These are phyloP conservation scores for Episyrphus balteatus DNA, from an alignment of 1,140 invertebrate genomes.

Conservation along the genomic window DNA sequence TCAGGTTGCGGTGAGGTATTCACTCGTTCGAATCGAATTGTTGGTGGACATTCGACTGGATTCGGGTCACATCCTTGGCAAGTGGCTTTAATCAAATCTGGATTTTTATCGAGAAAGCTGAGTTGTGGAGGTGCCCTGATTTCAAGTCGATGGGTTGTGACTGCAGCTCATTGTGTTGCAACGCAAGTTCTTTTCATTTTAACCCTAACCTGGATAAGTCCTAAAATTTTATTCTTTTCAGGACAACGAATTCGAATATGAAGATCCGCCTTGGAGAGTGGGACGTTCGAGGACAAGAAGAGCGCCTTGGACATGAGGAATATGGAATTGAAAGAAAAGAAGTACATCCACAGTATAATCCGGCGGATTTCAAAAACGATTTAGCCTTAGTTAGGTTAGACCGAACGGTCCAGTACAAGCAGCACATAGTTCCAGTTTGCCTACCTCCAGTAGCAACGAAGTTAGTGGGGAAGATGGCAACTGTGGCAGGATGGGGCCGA, in stretches of 20 bases:
- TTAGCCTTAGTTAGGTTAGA: constrained; percentile 74
- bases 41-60: constrained; percentile 79
- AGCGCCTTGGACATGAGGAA: constrained; percentile 76
- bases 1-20: constrained; percentile 79
- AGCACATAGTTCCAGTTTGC: constrained; percentile 80
- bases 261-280: constrained; percentile 82
- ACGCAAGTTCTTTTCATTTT: constrained; percentile 50
- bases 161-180: constrained; percentile 78
- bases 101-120: constrained; percentile 78
- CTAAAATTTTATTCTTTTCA: neutral
- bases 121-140: constrained; percentile 85
- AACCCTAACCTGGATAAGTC: neutral
- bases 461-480: constrained; percentile 70
- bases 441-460: constrained; percentile 62
- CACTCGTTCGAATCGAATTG: constrained; percentile 76
- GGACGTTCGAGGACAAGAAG: constrained; percentile 75
- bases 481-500: constrained; percentile 82
- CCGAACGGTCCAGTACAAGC: constrained; percentile 67
- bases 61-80: constrained; percentile 94
- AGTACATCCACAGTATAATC: constrained; percentile 79
- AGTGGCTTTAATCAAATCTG: constrained; percentile 84
- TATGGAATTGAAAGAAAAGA: constrained; percentile 78
- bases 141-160: constrained; percentile 81
- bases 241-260: constrained; percentile 69
- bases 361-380: constrained; percentile 80